Percentiles rank a stretch among this genome's conserved stretches.
Evolutionary conservation across 2,797 vertebrate species (phyloP).

Genomic region (Sarcoramphus papa): DNA sequence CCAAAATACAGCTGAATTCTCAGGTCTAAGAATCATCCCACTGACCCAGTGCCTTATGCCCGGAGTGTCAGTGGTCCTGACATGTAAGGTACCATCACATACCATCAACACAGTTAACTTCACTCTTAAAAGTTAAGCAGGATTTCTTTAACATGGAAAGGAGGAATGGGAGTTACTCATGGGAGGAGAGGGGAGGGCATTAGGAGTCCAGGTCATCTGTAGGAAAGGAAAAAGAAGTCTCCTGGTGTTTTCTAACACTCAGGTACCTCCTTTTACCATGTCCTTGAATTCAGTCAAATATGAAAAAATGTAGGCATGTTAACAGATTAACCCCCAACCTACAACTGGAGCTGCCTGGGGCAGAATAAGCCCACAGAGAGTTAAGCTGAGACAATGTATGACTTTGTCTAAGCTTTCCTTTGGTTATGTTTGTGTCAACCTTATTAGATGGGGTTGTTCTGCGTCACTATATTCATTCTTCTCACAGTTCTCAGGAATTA

Average conservation of each 20-base stretch:
- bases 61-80: background rate
- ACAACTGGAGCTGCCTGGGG: background rate
- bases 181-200: background rate
- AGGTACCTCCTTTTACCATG: background rate
- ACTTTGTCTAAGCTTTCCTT: background rate
- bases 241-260: background rate
- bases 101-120: background rate
- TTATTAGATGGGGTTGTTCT: background rate
- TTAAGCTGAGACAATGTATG: background rate
- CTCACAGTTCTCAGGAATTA: background rate
- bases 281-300: background rate
- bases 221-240: background rate
- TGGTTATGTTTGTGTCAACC: background rate
- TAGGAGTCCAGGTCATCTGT: background rate
- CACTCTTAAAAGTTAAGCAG: background rate
- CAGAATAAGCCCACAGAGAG: background rate
- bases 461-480: background rate
- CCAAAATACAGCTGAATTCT: background rate
- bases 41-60: background rate
- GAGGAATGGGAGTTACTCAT: background rate
- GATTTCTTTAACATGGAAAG: background rate
- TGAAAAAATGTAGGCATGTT: background rate
- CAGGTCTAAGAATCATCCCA: background rate
- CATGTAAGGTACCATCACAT: background rate
- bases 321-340: background rate